These are phyloP conservation scores for Periphyllus acericola DNA, from an alignment of 2,888 invertebrate species.

Conservation along the genomic window DNA sequence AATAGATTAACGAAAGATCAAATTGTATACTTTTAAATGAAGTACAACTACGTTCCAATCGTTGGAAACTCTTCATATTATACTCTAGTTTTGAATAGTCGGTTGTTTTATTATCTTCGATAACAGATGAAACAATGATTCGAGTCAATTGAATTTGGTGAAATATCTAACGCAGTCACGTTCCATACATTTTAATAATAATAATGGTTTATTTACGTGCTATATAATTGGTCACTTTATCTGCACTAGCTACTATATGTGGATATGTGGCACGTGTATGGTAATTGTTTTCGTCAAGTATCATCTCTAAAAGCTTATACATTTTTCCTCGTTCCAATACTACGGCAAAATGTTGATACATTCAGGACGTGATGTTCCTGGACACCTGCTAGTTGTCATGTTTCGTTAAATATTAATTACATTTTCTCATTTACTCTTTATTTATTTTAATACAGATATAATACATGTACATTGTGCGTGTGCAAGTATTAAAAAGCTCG, in stretches of 20 bases:
- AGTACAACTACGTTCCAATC: background rate
- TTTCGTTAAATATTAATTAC: too few relatives aligned
- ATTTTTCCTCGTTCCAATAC: background rate
- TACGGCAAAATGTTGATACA: background rate
- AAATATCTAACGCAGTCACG: background rate
- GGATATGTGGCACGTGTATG: background rate
- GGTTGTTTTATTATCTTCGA: background rate
- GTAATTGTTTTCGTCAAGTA: background rate
- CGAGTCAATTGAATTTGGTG: background rate
- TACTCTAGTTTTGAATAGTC: background rate
- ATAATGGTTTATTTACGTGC: slow-evolving; percentile 3
- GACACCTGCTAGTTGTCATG: too few relatives aligned
- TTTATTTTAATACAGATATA: too few relatives aligned
- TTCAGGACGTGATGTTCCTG: background rate
- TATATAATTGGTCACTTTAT: background rate
- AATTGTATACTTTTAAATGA: too few relatives aligned
- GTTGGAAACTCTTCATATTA: background rate
- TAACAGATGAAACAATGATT: background rate
- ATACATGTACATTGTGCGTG: too few relatives aligned
- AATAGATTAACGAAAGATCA: too few relatives aligned
- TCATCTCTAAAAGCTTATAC: background rate
- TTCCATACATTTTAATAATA: background rate
- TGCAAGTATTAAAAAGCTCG: too few relatives aligned
- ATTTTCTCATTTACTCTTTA: too few relatives aligned
- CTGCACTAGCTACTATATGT: background rate